Evolutionary conservation across 2,888 invertebrate genomes (phyloP).

Genomic region (Cryptus viduatorius): DNA sequence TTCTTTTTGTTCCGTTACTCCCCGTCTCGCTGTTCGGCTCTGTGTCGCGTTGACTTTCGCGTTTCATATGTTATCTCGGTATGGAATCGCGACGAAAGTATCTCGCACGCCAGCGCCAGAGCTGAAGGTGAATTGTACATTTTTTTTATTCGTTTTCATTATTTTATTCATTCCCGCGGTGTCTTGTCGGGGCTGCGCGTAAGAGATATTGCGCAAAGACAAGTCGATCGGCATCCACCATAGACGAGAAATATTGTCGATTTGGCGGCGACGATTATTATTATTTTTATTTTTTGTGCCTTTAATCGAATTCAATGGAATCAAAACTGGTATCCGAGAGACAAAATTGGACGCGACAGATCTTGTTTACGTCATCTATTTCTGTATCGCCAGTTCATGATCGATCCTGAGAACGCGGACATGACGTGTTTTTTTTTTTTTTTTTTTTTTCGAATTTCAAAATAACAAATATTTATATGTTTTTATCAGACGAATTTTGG

Average conservation of each 20-base stretch:
- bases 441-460: not conserved
- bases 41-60: not conserved
- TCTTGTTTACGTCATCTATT: conserved; percentile 4
- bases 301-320: not conserved
- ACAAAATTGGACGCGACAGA: conserved; percentile 17
- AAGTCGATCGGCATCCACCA: conserved; percentile 1
- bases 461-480: not conserved
- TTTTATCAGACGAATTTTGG: not conserved
- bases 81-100: conserved; percentile 26
- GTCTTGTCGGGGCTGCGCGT: not conserved
- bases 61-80: conserved; percentile 21
- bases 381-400: not conserved
- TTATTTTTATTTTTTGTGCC: not conserved
- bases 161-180: not conserved
- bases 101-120: not conserved
- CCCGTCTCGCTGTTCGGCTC: conserved; percentile 1
- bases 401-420: not conserved
- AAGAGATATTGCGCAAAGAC: conserved; percentile 25
- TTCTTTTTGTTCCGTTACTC: conserved; percentile 29
- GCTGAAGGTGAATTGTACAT: conserved; percentile 16
- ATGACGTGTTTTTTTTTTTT: not conserved
- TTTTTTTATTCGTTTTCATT: not conserved
- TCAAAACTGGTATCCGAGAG: not conserved
- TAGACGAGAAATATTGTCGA: conserved; percentile 17
- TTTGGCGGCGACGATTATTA: conserved; percentile 22